Evolutionary conservation across 2,113 vertebrate species (phyloP).

Genomic region (Gallinago paraguaiae): DNA sequence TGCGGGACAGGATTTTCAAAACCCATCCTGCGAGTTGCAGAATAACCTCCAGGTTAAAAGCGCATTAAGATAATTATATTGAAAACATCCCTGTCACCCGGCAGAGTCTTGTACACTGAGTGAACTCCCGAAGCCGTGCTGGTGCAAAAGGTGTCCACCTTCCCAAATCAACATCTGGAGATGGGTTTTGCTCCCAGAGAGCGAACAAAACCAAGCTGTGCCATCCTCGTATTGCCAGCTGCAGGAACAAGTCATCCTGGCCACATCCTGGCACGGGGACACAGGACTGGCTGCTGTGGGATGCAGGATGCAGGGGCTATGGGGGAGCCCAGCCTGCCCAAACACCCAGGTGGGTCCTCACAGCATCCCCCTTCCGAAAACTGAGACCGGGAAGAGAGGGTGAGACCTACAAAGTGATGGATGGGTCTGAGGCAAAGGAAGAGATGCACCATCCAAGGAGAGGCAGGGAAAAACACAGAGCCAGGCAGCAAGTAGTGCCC

Average conservation of each 20-base stretch:
- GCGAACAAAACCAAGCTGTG: neutral
- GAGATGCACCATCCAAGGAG: neutral
- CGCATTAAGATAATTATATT: neutral
- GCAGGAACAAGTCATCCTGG: neutral
- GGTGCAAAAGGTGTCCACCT: neutral
- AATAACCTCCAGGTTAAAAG: constrained; percentile 25
- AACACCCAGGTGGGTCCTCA: neutral
- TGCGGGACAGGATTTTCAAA: neutral
- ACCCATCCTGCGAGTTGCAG: neutral
- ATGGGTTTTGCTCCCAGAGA: neutral
- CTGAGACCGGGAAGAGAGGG: neutral
- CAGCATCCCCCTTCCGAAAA: neutral
- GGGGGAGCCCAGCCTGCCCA: neutral
- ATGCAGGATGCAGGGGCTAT: neutral
- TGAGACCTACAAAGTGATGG: neutral
- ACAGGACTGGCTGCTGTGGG: neutral
- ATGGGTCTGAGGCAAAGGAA: neutral
- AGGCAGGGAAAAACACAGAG: neutral
- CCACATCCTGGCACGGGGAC: neutral
- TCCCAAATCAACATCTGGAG: neutral
- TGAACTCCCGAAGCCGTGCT: neutral
- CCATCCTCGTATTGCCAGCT: neutral
- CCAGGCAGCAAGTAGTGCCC: neutral
- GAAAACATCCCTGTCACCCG: neutral
- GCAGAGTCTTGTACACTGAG: neutral